phyloP scores from a whole-genome alignment of 2,797 vertebrate species.

The Nasua narica region DNA sequence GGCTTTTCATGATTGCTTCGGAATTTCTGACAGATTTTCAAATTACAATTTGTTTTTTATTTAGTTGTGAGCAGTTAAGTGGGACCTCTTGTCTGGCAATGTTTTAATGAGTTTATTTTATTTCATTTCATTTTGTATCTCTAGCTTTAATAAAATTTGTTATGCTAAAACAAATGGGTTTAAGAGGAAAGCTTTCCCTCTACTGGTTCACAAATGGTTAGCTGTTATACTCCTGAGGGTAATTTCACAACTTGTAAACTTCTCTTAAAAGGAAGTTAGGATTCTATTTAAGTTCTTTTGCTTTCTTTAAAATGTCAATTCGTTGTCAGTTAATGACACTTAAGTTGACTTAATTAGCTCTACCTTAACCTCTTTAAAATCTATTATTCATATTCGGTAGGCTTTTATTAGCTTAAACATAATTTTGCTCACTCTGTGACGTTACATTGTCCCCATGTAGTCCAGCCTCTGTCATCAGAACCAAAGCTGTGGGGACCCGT shows the following conservation, averaged over 20 bases:
- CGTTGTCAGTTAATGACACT: constrained; percentile 22
- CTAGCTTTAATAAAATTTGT: neutral
- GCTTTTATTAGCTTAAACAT: constrained; percentile 24
- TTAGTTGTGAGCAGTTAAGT: constrained; percentile 9
- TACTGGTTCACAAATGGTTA: neutral
- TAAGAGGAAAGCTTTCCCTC: neutral
- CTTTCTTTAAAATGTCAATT: constrained; percentile 45
- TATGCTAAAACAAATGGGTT: neutral
- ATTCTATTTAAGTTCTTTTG: neutral
- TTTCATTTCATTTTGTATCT: neutral
- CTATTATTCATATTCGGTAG: constrained; percentile 37
- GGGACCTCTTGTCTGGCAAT: neutral
- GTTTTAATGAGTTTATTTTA: neutral
- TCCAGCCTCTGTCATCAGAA: neutral
- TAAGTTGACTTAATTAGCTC: constrained; percentile 43
- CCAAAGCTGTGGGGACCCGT: neutral
- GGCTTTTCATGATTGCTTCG: neutral
- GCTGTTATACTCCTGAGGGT: neutral
- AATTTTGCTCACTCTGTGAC: constrained; percentile 27
- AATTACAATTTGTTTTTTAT: neutral
- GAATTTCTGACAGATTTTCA: constrained; percentile 28
- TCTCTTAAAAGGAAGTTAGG: neutral
- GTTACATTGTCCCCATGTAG: neutral
- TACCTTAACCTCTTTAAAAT: constrained; percentile 31
- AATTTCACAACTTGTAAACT: constrained; percentile 4